Conservation (phyloP, 1,140 invertebrate genomes). For the Semibalanus balanoides region DNA sequence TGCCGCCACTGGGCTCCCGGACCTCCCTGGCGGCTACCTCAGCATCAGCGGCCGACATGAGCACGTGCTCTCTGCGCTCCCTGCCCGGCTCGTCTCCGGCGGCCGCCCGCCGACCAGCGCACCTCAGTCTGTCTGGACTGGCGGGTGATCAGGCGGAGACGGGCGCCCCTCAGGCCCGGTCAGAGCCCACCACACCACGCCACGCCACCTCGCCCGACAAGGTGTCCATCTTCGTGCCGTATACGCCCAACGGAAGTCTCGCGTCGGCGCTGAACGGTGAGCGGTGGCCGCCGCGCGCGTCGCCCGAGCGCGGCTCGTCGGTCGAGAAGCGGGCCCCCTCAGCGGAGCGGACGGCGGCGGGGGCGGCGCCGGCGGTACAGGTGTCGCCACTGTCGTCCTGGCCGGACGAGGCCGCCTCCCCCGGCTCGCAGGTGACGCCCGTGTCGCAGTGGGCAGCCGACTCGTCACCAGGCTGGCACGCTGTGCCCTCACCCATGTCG, state of each 20-base stretch:
- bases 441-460: neutral
- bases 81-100: neutral
- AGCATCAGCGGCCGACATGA: neutral
- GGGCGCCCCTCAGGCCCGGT: neutral
- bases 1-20: neutral
- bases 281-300: too few relatives aligned
- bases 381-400: neutral
- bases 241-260: neutral
- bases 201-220: neutral
- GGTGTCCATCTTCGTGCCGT: conserved; percentile 1
- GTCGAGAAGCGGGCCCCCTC: too few relatives aligned
- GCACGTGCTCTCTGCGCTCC: neutral
- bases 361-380: neutral
- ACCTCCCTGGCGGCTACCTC: neutral
- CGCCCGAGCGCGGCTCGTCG: neutral
- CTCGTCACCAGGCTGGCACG: neutral
- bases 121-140: neutral
- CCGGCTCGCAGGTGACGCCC: neutral
- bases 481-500: neutral
- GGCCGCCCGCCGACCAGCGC: too few relatives aligned
- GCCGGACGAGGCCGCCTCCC: neutral
- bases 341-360: too few relatives aligned
- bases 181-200: neutral
- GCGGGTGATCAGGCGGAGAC: neutral
- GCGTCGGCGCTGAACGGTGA: neutral